These are phyloP conservation scores for Conus canariensis DNA, from an alignment of 2,888 invertebrate species.

Conservation along the genomic window DNA sequence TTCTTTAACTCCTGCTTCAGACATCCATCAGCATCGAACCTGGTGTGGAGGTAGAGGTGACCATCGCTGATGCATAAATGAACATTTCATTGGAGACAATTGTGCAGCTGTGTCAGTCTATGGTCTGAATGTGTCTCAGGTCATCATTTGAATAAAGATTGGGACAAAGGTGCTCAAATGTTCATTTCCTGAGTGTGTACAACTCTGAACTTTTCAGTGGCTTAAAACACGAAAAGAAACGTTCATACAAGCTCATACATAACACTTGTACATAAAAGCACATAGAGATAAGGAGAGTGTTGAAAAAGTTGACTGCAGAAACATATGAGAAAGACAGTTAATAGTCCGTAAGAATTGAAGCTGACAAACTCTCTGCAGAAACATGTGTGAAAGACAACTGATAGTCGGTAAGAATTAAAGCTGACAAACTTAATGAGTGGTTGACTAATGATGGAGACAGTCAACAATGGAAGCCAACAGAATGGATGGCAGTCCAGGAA, in stretches of 20 bases:
- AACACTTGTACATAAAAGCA: no score
- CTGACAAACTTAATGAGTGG: no score
- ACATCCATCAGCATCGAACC: constrained; percentile 99
- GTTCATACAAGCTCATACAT: background rate
- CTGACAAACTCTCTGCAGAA: no score
- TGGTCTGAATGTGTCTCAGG: background rate
- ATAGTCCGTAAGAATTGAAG: no score
- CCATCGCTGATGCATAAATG: constrained; percentile 85
- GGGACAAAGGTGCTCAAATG: background rate
- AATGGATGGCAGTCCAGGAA: no score
- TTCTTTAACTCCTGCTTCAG: constrained; percentile 64
- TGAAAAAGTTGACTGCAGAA: background rate
- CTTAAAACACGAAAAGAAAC: no score
- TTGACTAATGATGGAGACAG: no score
- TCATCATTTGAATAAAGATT: background rate
- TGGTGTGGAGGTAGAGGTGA: constrained; percentile 99
- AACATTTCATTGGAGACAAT: background rate
- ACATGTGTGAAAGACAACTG: no score
- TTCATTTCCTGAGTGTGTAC: background rate
- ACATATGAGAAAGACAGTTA: background rate
- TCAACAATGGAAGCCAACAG: no score
- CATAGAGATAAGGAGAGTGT: background rate
- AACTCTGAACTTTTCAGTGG: no score
- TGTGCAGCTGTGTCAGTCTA: no score
- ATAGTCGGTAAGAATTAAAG: no score